Percentiles rank a stretch among this genome's conserved stretches.
Evolutionary conservation across 2,797 vertebrate genomes (phyloP).

Genomic region (Enteromius anoplus): DNA sequence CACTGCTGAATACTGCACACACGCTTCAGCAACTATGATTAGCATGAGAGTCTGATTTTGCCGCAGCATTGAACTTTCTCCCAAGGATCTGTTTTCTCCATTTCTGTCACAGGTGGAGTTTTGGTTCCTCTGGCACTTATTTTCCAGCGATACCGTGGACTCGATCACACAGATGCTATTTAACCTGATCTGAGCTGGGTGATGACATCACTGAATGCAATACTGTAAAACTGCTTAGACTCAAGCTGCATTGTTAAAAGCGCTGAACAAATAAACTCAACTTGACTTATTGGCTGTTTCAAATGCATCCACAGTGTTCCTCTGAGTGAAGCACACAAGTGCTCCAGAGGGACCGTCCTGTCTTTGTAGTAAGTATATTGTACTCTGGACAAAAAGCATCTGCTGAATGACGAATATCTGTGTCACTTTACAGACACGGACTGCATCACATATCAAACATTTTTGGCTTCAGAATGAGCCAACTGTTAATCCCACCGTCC

Average conservation of each 20-base stretch:
- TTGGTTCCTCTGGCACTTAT: too few relatives aligned
- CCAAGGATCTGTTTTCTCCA: too few relatives aligned
- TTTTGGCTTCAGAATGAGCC: slow-evolving; percentile 25
- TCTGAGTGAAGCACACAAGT: slow-evolving; percentile 4
- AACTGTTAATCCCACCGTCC: slow-evolving; percentile 31
- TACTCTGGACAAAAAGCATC: slow-evolving; percentile 11
- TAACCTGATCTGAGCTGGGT: too few relatives aligned
- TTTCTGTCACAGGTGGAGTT: too few relatives aligned
- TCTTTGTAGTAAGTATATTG: not conserved
- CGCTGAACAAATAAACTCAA: too few relatives aligned
- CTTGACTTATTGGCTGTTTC: not conserved
- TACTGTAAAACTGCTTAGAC: too few relatives aligned
- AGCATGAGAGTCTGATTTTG: too few relatives aligned
- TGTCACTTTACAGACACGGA: slow-evolving; percentile 29
- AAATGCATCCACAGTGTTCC: not conserved
- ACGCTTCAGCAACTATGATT: not conserved
- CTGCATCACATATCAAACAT: slow-evolving; percentile 35
- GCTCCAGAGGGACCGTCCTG: not conserved
- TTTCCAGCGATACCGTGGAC: too few relatives aligned
- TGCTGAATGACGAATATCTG: slow-evolving; percentile 30
- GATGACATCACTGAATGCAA: too few relatives aligned
- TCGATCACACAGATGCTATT: too few relatives aligned
- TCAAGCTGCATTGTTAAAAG: too few relatives aligned
- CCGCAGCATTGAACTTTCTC: too few relatives aligned
- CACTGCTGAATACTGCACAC: not conserved